Evolutionary conservation across 2,888 invertebrate genomes (phyloP).

Genomic region (Pseudolycoriella hygida): DNA sequence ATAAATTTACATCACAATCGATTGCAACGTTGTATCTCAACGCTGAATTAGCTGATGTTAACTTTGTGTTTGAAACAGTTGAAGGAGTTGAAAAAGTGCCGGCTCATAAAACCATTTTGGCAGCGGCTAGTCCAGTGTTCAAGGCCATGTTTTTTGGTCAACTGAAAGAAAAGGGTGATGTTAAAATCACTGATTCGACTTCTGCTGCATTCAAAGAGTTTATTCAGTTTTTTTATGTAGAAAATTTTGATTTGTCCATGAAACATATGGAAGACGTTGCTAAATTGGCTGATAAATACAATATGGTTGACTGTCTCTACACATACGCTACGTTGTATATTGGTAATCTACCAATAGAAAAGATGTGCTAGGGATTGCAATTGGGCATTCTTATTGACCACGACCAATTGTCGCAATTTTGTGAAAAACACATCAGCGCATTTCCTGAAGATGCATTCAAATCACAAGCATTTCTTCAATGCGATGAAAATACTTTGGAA

Average conservation of each 20-base stretch:
- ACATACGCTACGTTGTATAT: not conserved
- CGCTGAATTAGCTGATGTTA: not conserved
- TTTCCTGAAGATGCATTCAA: not conserved
- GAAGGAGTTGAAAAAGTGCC: not conserved
- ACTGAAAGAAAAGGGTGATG: not conserved
- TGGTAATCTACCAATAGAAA: not conserved
- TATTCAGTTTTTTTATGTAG: not conserved
- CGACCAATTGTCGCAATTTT: not conserved
- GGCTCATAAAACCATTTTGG: conserved; percentile 1
- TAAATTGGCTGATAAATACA: not conserved
- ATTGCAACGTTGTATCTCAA: not conserved
- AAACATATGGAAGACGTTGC: not conserved
- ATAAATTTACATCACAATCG: not conserved
- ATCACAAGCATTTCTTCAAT: not conserved
- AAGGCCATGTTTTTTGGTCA: not conserved
- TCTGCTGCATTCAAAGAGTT: not conserved
- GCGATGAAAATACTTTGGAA: not conserved
- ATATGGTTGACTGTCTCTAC: not conserved
- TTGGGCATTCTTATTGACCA: not conserved
- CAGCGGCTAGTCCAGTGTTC: not conserved
- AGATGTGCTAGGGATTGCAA: not conserved
- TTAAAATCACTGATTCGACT: not conserved
- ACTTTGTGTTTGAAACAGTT: not conserved
- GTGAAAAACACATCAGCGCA: not conserved
- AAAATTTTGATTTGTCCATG: not conserved